These are phyloP conservation scores for Scatophagus argus DNA, from an alignment of 2,113 vertebrate species.

Conservation along the genomic window DNA sequence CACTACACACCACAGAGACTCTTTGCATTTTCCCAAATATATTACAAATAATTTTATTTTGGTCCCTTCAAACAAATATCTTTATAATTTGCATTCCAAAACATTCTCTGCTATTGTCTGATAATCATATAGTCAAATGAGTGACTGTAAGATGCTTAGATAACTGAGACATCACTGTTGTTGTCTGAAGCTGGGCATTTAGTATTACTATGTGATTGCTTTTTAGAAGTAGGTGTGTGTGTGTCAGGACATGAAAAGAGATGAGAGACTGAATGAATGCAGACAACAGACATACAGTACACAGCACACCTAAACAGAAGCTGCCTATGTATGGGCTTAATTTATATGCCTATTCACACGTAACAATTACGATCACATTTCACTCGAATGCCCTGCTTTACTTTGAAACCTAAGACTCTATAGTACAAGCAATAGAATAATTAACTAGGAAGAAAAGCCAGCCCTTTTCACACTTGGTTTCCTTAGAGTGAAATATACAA, in stretches of 20 bases:
- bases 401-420: constrained; percentile 48
- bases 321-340: neutral
- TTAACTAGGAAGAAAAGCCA: neutral
- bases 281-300: neutral
- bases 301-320: constrained; percentile 13
- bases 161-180: neutral
- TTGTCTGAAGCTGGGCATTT: neutral
- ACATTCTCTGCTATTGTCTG: neutral
- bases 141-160: neutral
- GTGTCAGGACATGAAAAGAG: neutral
- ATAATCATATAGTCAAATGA: neutral
- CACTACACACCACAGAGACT: no score
- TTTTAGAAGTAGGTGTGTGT: neutral
- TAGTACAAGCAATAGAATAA: neutral
- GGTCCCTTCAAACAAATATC: fast-evolving
- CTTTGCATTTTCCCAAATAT: neutral
- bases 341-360: constrained; percentile 29
- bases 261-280: neutral
- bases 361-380: constrained; percentile 50
- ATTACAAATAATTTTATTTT: neutral
- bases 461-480: neutral
- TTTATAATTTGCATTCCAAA: neutral
- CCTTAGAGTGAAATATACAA: neutral
- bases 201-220: no score
- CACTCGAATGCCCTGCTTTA: constrained; percentile 40